Evolutionary conservation across 2,888 invertebrate genomes (phyloP), one percentile per base, ranked within the genome.

Genomic region (Electrophaes corylata): DNA sequence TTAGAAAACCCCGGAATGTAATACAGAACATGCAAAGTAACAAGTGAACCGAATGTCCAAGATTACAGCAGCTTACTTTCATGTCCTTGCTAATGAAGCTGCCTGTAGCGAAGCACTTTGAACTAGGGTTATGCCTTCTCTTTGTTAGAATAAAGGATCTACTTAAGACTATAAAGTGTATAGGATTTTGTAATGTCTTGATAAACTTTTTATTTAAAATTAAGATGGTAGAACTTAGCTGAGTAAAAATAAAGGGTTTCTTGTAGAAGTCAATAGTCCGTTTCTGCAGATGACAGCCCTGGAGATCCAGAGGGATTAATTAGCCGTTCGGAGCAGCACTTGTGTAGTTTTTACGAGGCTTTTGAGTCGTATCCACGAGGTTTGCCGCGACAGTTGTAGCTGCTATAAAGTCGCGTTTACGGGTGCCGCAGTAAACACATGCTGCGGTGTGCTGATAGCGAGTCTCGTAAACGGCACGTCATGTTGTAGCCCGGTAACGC

Each of bases 391-490:
- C 78, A 78, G 73, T 80, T 78, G 73, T 70, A 67, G 69, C 63
- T 71, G 75, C 75, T 71, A 76, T 85, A 85, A 86, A 86, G 71
- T 71, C 63, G 63, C 73, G 78, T 81, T 84, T 79, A 85, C 71
- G 75, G 75, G 55, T 63, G 46, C 62, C 60, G 73, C 79, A 76
- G 75, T 84, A 81, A 84, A 83, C 83, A 79, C 78, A 76, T 79
- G 78, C 78, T 79, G 78, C 72, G 76, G 81, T 72, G 51, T 51
- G 69, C 67, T 75, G 72, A 73, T 76, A 75, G 70, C 71, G 63
- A 66, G 71, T 74, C 76, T 85, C 86, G 75, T 86, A 84, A 86
- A 86, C 71, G 78, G 63, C 80, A 81, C 73, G 69, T 71, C n/a
- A n/a, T n/a, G n/a, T n/a, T n/a, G n/a, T n/a, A n/a, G n/a, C n/a